Base-by-base conservation (phyloP, 2,113 vertebrate genomes). In the Passer domesticus region DNA sequence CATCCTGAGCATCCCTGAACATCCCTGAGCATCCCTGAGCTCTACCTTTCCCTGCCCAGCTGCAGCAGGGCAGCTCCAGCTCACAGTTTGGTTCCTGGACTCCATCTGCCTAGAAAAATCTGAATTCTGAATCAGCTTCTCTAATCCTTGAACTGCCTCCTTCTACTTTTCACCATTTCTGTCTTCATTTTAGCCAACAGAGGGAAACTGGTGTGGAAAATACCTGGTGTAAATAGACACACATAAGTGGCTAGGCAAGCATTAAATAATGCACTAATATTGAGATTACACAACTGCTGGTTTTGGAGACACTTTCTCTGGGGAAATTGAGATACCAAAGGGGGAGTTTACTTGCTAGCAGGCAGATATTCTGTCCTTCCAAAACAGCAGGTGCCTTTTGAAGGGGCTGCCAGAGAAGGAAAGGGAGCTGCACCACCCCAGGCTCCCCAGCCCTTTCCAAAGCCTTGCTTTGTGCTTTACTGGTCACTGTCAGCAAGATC, bases 401-500 rank as follows among this genome's bases (percentile, higher is more conserved):
- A 67, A 30, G 53, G 20, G 46, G 39, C 69, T 84, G 33, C 44
- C 37, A 64, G 41, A 33, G 60, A 52, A 73, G 23, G 43, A 39
- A 47, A 52, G 28, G 72, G 76, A 86, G 41, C 21, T 56, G 60
- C n/a, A 9, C 2, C 6, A 20, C 20, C 73, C 39, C 49, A 17
- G 69, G 66, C 75, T 77, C 35, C 49, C 19, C 39, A 78, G 44
- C 9, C 53, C 60, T 17, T 25, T 47, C 18, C 1, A 16, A 53
- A 91, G 17, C 23, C 58, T 62, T 9, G 58, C 23, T 93, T 91
- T 91, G 3, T 90, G 81, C 82, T 91, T 88, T 60, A 4, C 39
- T 3, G 58, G 91, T 74, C 93, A 95, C 83, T 53, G 87, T 77
- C 70, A 79, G 82, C 46, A 67, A 37, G 66, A 91, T 78, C 59